phyloP scores from a whole-genome alignment of 1,140 invertebrate species.

The Ostrea denselamellosa region DNA sequence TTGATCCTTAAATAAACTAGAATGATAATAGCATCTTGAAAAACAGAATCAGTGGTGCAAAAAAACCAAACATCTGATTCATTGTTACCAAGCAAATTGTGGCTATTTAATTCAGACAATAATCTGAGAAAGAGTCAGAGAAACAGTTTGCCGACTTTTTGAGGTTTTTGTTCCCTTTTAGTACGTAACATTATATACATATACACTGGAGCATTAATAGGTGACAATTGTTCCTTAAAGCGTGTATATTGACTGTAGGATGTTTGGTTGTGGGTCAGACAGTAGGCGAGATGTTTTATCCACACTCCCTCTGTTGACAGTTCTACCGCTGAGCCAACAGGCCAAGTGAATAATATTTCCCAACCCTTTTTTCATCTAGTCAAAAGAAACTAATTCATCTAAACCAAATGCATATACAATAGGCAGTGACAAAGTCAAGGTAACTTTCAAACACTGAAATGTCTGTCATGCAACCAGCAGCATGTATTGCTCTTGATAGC shows the following conservation, averaged over 20 bases:
- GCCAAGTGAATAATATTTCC: constrained; percentile 1
- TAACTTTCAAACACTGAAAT: neutral
- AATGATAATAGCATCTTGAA: constrained; percentile 30
- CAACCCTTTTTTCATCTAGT: constrained; percentile 21
- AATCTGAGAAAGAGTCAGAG: constrained; percentile 15
- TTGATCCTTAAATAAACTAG: constrained; percentile 27
- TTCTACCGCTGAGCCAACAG: constrained; percentile 28
- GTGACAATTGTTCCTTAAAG: constrained; percentile 8
- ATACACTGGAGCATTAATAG: constrained; percentile 3
- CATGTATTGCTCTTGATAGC: neutral
- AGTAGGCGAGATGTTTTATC: constrained; percentile 12
- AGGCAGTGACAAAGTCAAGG: neutral
- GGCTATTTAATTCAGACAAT: constrained; percentile 35
- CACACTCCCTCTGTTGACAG: constrained; percentile 9
- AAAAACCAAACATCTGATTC: constrained; percentile 35
- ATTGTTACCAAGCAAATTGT: constrained; percentile 9
- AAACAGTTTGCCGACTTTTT: constrained; percentile 34
- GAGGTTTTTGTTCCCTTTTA: constrained; percentile 34
- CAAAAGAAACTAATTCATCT: constrained; percentile 1
- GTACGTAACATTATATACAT: neutral
- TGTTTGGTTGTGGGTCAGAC: constrained; percentile 25
- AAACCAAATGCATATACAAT: neutral
- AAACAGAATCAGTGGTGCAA: constrained; percentile 31
- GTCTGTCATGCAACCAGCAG: neutral
- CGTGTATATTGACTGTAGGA: constrained; percentile 14